Evolutionary conservation across 2,888 invertebrate species (phyloP).

Genomic region (Aethes cnicana): DNA sequence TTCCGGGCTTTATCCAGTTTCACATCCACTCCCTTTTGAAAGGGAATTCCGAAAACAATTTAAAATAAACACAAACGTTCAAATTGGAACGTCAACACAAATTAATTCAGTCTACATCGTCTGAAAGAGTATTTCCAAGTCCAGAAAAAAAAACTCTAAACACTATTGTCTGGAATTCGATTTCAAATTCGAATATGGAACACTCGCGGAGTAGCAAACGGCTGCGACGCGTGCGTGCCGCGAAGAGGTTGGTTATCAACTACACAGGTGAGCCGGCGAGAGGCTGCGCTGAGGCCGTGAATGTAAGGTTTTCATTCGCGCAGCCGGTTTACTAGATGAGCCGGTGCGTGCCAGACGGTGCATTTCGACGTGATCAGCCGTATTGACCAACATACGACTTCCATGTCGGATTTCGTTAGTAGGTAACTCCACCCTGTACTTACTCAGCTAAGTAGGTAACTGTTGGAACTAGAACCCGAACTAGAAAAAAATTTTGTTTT

Average conservation of each 20-base stretch:
- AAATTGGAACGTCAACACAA: slow-evolving; percentile 22
- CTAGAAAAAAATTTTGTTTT: too few relatives aligned
- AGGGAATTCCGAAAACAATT: slow-evolving; percentile 32
- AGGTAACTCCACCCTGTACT: too few relatives aligned
- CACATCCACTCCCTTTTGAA: slow-evolving; percentile 55
- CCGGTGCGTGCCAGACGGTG: slow-evolving; percentile 27
- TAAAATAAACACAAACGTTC: slow-evolving; percentile 30
- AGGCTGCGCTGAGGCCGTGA: slow-evolving; percentile 50
- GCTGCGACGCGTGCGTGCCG: slow-evolving; percentile 52
- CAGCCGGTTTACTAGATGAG: slow-evolving; percentile 32
- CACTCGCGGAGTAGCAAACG: slow-evolving; percentile 24
- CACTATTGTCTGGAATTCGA: slow-evolving; percentile 35
- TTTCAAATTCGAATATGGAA: slow-evolving; percentile 36
- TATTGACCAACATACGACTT: not conserved
- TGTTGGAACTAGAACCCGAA: too few relatives aligned
- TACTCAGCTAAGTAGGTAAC: too few relatives aligned
- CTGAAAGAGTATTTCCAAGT: slow-evolving; percentile 8
- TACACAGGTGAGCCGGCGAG: slow-evolving; percentile 57
- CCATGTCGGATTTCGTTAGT: too few relatives aligned
- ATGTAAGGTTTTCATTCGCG: slow-evolving; percentile 31
- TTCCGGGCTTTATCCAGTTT: slow-evolving; percentile 61
- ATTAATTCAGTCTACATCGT: slow-evolving; percentile 33
- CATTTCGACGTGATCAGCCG: not conserved
- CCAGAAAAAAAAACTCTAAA: slow-evolving; percentile 38
- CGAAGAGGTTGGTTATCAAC: slow-evolving; percentile 67